Base-by-base conservation (phyloP, 2,888 invertebrate genomes). In the Carpatolechia fugitivella region DNA sequence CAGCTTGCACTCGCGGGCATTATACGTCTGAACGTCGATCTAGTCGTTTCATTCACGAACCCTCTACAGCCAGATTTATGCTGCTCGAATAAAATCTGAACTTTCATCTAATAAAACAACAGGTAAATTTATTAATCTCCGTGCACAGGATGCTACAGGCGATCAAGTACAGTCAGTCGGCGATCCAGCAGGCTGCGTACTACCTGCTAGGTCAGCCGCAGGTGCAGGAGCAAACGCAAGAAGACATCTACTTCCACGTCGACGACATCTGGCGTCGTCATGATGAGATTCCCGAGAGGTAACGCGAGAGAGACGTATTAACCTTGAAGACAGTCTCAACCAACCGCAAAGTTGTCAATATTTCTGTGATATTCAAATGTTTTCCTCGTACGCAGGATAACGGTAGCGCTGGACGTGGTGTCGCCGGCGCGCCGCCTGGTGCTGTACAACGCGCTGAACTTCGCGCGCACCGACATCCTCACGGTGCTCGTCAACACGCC, bases 401-500 rank as follows among this genome's bases (percentile, higher is more conserved):
- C 93, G 0, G 91, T 94, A 2, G 88, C 92, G 0, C 75, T 94
- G 47, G 93, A 92, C 31, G 85, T 81, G 0, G 87, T 92, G 72
- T 84, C 93, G 52, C 92, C 93, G 0, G 92, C 92, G 0, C 93
- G 94, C 56, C 92, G 93, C 68, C 81, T 98, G 0, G 93, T 97
- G 7, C 82, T 98, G 24, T 97, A 95, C 70, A 98, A 98, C 81
- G 93, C 97, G 0, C 85, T 97, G 52, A 91, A 94, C 0, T 93
- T 94, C 61, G 91, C 90, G 60, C 90, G 97, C 51, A 92, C 92
- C 24, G 97, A 97, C 82, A 87, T 97, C 13, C 91, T 97, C 11
- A 95, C 94, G 8, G 91, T 98, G 24, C 85, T 93, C 47, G 94
- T 98, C 0, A 95, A 96, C 0, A 93, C 94, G 14, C 95, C 96